Percentiles rank a stretch among this genome's conserved stretches.
Evolutionary conservation across 2,797 vertebrate species (phyloP).

Genomic region (Rhinogobio ventralis): DNA sequence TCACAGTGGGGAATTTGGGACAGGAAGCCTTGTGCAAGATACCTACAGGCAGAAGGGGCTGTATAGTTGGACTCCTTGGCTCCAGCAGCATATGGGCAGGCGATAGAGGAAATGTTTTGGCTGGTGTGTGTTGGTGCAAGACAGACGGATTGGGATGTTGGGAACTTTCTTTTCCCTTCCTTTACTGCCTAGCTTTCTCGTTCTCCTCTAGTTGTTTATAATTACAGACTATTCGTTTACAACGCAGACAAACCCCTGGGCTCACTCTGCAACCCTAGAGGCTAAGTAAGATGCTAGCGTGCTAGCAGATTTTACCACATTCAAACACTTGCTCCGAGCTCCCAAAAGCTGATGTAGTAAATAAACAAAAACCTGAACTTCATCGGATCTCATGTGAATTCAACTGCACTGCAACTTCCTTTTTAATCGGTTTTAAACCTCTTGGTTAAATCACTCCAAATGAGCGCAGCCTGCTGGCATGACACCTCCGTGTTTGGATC

Average conservation of each 20-base stretch:
- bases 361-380: slow-evolving; percentile 54
- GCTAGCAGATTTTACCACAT: slow-evolving; percentile 34
- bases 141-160: slow-evolving; percentile 71
- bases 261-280: slow-evolving; percentile 51
- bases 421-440: slow-evolving; percentile 41
- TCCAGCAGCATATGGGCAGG: slow-evolving; percentile 57
- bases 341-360: slow-evolving; percentile 41
- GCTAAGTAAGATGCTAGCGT: slow-evolving; percentile 40
- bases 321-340: slow-evolving; percentile 39
- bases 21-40: slow-evolving; percentile 44
- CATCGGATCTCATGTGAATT: slow-evolving; percentile 20
- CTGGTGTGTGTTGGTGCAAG: slow-evolving; percentile 50
- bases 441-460: slow-evolving; percentile 12
- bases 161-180: slow-evolving; percentile 44
- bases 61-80: slow-evolving; percentile 18
- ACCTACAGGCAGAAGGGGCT: slow-evolving; percentile 49
- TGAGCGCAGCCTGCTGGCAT: slow-evolving; percentile 8
- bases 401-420: slow-evolving; percentile 21
- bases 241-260: slow-evolving; percentile 53
- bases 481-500: slow-evolving; percentile 43
- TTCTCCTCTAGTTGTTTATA: slow-evolving; percentile 39
- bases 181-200: slow-evolving; percentile 1
- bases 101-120: slow-evolving; percentile 43
- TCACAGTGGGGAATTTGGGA: slow-evolving; percentile 35
- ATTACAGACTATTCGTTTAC: slow-evolving; percentile 59